phyloP scores from a whole-genome alignment of 30 jellyfish, hydroid and myxozoan species.

The Clytia hemisphaerica region DNA sequence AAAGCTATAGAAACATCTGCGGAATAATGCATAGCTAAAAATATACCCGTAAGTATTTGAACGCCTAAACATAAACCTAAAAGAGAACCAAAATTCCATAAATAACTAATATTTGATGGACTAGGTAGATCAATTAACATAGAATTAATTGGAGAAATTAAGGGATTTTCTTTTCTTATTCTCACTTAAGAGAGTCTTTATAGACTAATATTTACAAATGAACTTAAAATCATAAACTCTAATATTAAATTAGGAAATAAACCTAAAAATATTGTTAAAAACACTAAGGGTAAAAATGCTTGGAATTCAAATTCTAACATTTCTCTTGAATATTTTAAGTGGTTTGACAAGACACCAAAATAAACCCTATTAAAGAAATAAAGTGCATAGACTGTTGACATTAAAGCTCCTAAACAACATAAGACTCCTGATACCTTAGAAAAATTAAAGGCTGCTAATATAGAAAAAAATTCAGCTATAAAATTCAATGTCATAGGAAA shows the following conservation, averaged over 20 bases:
- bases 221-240: background rate
- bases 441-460: constrained; percentile 10
- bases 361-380: constrained; percentile 16
- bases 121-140: constrained; percentile 33
- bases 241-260: constrained; percentile 3
- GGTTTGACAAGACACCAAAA: constrained; percentile 27
- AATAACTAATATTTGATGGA: constrained; percentile 15
- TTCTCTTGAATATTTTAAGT: constrained; percentile 13
- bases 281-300: background rate
- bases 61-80: constrained; percentile 15
- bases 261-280: constrained; percentile 16
- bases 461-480: constrained; percentile 35
- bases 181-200: constrained; percentile 35
- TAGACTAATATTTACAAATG: background rate
- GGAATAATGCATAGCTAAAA: constrained; percentile 45
- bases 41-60: constrained; percentile 39
- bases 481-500: constrained; percentile 35
- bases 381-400: constrained; percentile 28
- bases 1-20: constrained; percentile 22
- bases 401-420: constrained; percentile 15
- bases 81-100: constrained; percentile 43
- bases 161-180: constrained; percentile 35
- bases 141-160: constrained; percentile 21
- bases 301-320: constrained; percentile 15
- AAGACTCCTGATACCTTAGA: background rate